Evolutionary conservation across 1,140 invertebrate genomes (phyloP), one percentile per base, ranked within the genome.

Genomic region (Drosophila hydei): DNA sequence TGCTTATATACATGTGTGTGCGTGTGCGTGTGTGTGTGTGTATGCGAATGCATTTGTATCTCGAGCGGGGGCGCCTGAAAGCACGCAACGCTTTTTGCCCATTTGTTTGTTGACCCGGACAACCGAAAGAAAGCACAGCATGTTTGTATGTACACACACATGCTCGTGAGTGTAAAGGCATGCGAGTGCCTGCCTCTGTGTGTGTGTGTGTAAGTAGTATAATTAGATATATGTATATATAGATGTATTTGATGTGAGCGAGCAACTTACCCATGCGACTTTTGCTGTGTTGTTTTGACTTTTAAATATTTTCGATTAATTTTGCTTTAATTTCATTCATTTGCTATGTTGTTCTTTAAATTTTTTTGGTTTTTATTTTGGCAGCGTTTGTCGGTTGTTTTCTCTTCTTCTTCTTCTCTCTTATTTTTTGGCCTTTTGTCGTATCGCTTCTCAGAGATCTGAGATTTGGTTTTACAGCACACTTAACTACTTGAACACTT

Each of bases 401-500:
- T 38, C 16, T 48, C 7, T 4, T 11, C 18, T 40, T 40, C 23
- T 12, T 36, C 54, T 45, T 27, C 45, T 54, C n/a, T 42, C 30
- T 48, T 36, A 27, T 18, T 47, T 47, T 47, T 47, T 21, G 1
- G 42, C n/a, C 30, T 19, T 52, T 36, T 52, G 50, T 36, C 50
- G 18, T 21, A n/a, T 52, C 52, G 54, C 54, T 23, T 56, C 40
- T 25, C 54, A 43, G 38, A 42, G 36, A 27, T 56, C 25, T 43
- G 12, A 30, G 14, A 40, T 21, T 52, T 55, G n/a, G 21, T 47
- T 47, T 56, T 25, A n/a, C 9, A 60, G 55, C 64, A 61, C 70
- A 72, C 63, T 68, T 68, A 72, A 72, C 69, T 60, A 72, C 18
- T 65, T 83, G 79, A 83, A 83, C 79, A 83, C 79, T 79, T 74